These are phyloP conservation scores for Anoplolepis gracilipes DNA, from an alignment of 1,140 invertebrate genomes.

Conservation along the genomic window DNA sequence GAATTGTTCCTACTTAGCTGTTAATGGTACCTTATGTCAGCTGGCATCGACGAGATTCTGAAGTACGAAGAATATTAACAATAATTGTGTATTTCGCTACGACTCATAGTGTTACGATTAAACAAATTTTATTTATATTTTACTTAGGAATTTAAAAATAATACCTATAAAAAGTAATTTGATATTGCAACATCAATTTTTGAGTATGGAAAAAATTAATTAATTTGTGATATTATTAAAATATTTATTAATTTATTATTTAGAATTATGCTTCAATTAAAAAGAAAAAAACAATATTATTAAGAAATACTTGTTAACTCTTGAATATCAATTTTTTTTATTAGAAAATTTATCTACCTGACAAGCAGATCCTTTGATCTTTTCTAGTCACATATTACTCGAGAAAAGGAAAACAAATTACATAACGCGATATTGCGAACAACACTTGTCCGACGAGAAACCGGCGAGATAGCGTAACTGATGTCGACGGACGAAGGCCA, in stretches of 20 bases:
- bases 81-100: neutral
- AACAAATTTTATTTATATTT: neutral
- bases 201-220: neutral
- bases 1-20: constrained; percentile 77
- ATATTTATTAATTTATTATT: neutral
- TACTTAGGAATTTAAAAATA: neutral
- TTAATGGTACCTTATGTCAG: constrained; percentile 78
- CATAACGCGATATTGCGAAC: neutral
- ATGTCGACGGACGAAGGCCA: constrained; percentile 66
- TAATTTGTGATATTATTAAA: neutral
- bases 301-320: neutral
- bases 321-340: neutral
- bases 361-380: neutral
- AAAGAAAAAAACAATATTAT: neutral
- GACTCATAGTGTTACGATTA: neutral
- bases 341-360: neutral
- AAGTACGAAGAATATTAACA: constrained; percentile 48
- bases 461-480: constrained; percentile 66
- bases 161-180: no score
- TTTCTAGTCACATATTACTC: neutral
- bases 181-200: no score
- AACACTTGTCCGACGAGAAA: constrained; percentile 51
- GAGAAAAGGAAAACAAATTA: neutral
- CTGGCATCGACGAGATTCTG: constrained; percentile 24
- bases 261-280: neutral